These are phyloP conservation scores for Hemitrygon akajei DNA, from an alignment of 2,797 vertebrate species.

Conservation along the genomic window DNA sequence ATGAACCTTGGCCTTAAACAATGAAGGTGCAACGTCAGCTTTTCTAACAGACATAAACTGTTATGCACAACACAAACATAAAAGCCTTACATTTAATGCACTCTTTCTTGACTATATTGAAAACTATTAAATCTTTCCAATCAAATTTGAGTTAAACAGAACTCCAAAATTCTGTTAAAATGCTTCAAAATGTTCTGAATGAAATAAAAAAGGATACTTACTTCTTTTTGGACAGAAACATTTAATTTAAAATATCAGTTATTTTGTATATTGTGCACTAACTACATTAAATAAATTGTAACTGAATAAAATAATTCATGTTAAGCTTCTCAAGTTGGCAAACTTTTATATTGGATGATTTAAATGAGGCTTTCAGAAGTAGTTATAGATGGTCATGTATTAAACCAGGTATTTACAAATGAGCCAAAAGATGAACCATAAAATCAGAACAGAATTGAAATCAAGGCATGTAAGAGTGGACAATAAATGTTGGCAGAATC, in stretches of 20 bases:
- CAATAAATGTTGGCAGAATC: neutral
- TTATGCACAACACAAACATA: slow-evolving; percentile 24
- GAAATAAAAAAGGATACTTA: slow-evolving; percentile 7
- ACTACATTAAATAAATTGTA: neutral
- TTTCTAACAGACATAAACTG: slow-evolving; percentile 32
- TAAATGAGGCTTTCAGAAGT: neutral
- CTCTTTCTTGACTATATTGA: neutral
- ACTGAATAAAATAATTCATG: neutral
- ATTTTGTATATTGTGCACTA: neutral
- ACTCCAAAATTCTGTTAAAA: neutral
- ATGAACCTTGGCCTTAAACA: slow-evolving; percentile 16
- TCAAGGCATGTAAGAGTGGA: neutral
- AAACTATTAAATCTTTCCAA: neutral
- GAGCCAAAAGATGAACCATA: neutral
- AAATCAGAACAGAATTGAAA: neutral
- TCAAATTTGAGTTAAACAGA: neutral
- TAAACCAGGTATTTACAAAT: neutral
- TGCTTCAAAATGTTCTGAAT: neutral
- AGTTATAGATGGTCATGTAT: neutral
- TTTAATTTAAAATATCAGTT: neutral
- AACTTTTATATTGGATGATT: neutral
- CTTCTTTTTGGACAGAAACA: neutral
- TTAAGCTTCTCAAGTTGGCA: neutral
- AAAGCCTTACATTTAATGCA: slow-evolving; percentile 30
- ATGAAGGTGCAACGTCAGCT: slow-evolving; percentile 14